phyloP scores from a whole-genome alignment of 2,113 vertebrate genomes.

The Ivindomyrus marchei region DNA sequence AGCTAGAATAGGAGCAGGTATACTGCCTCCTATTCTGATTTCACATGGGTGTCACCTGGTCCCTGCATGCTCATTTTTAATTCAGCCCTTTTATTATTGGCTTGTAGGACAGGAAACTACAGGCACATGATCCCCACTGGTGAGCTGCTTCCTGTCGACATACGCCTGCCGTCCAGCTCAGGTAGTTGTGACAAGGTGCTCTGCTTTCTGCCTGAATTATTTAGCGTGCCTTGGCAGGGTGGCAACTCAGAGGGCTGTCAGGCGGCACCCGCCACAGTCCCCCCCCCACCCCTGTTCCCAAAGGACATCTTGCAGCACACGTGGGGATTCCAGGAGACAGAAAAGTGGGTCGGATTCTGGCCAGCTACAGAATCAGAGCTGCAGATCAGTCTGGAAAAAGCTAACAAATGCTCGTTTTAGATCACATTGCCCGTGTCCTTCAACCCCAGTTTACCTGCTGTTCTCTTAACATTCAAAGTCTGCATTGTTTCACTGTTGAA shows the following conservation, averaged over 20 bases:
- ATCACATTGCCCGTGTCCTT: not conserved
- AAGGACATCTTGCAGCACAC: too few species aligned
- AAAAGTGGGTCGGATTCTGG: not conserved
- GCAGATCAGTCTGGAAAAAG: not conserved
- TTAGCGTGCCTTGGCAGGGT: not conserved
- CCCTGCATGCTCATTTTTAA: not conserved
- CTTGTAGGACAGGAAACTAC: constrained; percentile 8
- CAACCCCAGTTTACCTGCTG: not conserved
- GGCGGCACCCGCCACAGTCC: not conserved
- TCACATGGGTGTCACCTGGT: not conserved
- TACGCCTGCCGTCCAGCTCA: not conserved
- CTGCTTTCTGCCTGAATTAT: constrained; percentile 2
- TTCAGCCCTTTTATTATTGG: constrained; percentile 7
- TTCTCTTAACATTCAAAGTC: not conserved
- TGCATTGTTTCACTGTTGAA: not conserved
- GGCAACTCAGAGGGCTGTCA: not conserved
- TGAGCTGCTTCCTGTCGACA: not conserved
- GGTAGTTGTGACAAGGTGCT: not conserved
- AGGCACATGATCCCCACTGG: not conserved
- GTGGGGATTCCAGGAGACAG: not conserved
- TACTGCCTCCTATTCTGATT: not conserved
- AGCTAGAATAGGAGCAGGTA: not conserved
- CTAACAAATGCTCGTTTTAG: not conserved
- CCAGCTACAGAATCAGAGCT: not conserved
- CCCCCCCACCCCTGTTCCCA: not conserved